Conservation (phyloP, 2,113 vertebrate species). For the Cheilinus undulatus region DNA sequence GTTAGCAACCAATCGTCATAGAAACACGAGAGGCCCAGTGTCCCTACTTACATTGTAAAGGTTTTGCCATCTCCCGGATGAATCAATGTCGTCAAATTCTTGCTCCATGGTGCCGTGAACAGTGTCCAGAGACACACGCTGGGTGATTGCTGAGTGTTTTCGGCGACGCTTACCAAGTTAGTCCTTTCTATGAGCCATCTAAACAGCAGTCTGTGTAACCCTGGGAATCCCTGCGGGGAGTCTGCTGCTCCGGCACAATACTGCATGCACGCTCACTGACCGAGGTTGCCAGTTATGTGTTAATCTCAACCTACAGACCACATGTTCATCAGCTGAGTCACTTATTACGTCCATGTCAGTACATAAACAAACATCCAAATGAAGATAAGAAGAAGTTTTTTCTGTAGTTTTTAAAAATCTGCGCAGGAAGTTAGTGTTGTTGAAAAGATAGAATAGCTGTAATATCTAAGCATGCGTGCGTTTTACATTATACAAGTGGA, state of each 20-base stretch:
- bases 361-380: too few species aligned
- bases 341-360: too few species aligned
- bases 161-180: conserved; percentile 53
- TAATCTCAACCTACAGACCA: neutral
- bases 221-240: conserved; percentile 66
- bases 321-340: too few species aligned
- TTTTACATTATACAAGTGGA: too few species aligned
- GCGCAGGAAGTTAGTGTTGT: too few species aligned
- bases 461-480: too few species aligned
- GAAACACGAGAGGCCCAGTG: conserved; percentile 71
- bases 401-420: too few species aligned
- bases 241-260: conserved; percentile 48
- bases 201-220: conserved; percentile 53
- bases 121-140: conserved; percentile 30
- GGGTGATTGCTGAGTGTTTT: conserved; percentile 28
- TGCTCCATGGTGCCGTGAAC: conserved; percentile 79
- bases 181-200: conserved; percentile 70
- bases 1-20: conserved; percentile 70
- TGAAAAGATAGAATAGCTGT: too few species aligned
- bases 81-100: conserved; percentile 90
- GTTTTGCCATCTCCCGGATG: conserved; percentile 89
- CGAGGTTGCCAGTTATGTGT: conserved; percentile 64
- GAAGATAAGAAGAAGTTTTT: too few species aligned
- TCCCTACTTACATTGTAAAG: conserved; percentile 90
- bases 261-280: conserved; percentile 31